Evolutionary conservation across 2,113 vertebrate species (phyloP), one percentile per base, ranked within the genome.

Genomic region (Pteropus alecto): DNA sequence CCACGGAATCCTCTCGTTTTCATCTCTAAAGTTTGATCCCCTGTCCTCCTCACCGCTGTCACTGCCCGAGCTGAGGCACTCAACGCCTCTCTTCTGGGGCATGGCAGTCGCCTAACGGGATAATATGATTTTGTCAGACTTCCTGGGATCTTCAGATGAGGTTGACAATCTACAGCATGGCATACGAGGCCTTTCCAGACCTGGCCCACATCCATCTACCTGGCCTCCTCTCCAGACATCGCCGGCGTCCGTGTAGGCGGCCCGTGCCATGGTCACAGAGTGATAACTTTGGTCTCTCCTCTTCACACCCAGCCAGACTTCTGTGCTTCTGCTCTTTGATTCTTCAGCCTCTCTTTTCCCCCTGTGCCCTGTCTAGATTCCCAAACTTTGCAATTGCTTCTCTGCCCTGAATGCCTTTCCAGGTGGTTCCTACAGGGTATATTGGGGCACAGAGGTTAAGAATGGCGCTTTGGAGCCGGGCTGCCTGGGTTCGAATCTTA

Each of bases 131-230:
- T 43, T 8, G 38, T 63, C 65, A 19, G 35, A 54, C 74, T 22
- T 74, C 11, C 51, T 16, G 26, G 11, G 58, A 6, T 38, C 48
- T 76, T 87, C 7, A 3, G 38, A 35, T 13, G 46, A 71, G 14
- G 67, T 0, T n/a, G 14, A n/a, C 7, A 15, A 22, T 51, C 26
- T 78, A 26, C 3, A 10, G 51, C 22, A 24, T 3, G 24, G 54
- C 24, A 26, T 61, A 21, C 26, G 21, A 26, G 38, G 30, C 18
- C 58, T 33, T 19, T 82, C 12, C 68, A 60, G 67, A 82, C 24
- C 43, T 28, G 28, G 35, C 26, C 46, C 41, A 12, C 0, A 0
- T 19, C 60, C 24, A 28, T 16, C n/a, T 15, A 5, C 2, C 16
- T 13, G 58, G 76, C 76, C 41, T 78, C 58, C 24, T 35, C 35